Percentiles rank a stretch among this genome's conserved stretches.
These are phyloP conservation scores for Platysteira castanea DNA, from an alignment of 2,113 vertebrate genomes.

Conservation along the genomic window DNA sequence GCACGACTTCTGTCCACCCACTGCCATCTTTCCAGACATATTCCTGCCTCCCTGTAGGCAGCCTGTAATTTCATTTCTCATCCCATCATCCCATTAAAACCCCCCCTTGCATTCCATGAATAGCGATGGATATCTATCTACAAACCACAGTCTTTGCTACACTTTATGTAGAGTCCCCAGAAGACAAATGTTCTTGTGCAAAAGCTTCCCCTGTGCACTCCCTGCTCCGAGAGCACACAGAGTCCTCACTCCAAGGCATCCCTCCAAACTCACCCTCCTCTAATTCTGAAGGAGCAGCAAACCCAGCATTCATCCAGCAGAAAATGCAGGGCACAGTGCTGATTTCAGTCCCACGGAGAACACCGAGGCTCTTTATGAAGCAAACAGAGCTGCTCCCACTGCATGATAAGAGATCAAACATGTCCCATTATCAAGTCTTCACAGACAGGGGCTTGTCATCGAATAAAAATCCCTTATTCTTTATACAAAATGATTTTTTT, in stretches of 20 bases:
- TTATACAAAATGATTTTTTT: conserved; percentile 38
- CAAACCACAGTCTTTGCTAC: not conserved
- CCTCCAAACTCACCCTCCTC: not conserved
- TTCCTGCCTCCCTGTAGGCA: not conserved
- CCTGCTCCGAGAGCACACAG: fast-evolving
- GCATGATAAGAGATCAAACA: not conserved
- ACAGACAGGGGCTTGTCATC: not conserved
- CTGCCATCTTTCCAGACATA: not conserved
- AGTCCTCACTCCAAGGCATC: not conserved
- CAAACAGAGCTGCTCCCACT: not conserved
- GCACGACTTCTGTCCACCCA: not conserved
- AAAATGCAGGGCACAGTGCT: not conserved
- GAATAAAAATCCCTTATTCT: conserved; percentile 41
- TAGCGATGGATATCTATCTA: not conserved
- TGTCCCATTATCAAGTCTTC: not conserved
- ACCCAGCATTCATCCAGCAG: not conserved
- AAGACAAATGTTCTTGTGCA: fast-evolving
- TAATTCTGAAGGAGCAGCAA: not conserved
- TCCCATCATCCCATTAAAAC: not conserved
- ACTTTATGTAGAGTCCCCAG: not conserved
- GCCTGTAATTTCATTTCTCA: not conserved
- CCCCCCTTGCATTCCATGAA: not conserved
- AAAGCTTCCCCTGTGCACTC: not conserved
- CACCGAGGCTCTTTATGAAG: not conserved
- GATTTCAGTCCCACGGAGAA: not conserved